Evolutionary conservation across 1,140 invertebrate species (phyloP).

Genomic region (Drosophila tsacasi): DNA sequence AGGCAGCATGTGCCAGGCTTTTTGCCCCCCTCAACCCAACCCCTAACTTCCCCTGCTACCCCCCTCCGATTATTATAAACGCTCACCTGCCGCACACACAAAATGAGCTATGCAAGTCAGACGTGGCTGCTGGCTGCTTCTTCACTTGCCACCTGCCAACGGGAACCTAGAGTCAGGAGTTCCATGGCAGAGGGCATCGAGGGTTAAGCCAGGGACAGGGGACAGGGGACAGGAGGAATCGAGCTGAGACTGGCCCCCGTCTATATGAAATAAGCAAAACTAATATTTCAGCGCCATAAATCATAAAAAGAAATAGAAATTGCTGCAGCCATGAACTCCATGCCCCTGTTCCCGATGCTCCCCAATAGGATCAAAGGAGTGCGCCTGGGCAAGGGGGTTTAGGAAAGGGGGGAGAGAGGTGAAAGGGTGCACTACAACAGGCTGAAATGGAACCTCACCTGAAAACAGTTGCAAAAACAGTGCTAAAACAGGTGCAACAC

Average conservation of each 20-base stretch:
- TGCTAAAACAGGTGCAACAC: not conserved
- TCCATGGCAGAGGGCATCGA: too few relatives aligned
- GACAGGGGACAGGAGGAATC: not conserved
- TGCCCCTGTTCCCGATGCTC: conserved; percentile 18
- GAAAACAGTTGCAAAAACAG: not conserved
- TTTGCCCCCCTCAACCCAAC: not conserved
- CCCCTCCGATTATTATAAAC: conserved; percentile 70
- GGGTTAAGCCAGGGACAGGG: conserved; percentile 7
- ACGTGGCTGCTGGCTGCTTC: conserved; percentile 54
- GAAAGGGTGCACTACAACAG: conserved; percentile 13
- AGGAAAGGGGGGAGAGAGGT: not conserved
- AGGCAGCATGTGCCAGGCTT: conserved; percentile 14
- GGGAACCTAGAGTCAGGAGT: not conserved
- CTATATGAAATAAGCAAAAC: conserved; percentile 78
- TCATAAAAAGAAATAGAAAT: conserved; percentile 78
- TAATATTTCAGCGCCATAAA: conserved; percentile 80
- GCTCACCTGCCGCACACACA: conserved; percentile 48
- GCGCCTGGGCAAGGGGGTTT: not conserved
- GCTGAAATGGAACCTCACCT: conserved; percentile 41
- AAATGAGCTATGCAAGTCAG: conserved; percentile 73
- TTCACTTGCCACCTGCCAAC: conserved; percentile 24
- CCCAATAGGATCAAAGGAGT: not conserved
- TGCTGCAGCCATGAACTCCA: conserved; percentile 47
- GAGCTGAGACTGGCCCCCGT: conserved; percentile 36
- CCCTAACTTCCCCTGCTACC: not conserved